Percentiles rank a stretch among this genome's conserved stretches.
These are phyloP conservation scores for Bos indicus DNA, from an alignment of 2,113 vertebrate genomes.

Conservation along the genomic window DNA sequence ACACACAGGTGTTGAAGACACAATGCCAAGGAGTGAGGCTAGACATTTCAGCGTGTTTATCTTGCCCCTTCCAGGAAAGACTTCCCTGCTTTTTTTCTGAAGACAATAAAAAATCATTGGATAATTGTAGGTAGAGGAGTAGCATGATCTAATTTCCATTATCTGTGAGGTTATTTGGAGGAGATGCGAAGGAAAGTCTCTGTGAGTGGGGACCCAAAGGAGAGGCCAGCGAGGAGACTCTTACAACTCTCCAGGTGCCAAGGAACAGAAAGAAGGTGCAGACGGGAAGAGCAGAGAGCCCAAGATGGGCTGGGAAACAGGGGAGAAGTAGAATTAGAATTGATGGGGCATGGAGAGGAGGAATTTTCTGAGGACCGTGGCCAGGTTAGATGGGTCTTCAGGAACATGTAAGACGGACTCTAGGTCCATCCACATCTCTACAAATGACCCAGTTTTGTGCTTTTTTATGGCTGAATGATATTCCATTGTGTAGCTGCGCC, in stretches of 20 bases:
- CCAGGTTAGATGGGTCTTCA: fast-evolving
- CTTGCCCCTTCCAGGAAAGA: neutral
- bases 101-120: neutral
- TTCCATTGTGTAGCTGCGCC: neutral
- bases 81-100: neutral
- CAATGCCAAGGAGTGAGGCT: neutral
- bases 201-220: neutral
- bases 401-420: neutral
- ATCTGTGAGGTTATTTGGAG: neutral
- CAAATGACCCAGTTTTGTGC: neutral
- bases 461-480: neutral
- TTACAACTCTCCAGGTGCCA: neutral
- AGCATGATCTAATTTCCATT: neutral
- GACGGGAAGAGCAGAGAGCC: neutral
- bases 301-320: neutral
- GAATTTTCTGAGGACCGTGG: neutral
- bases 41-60: neutral
- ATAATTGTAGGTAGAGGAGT: neutral
- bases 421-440: neutral
- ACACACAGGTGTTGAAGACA: neutral
- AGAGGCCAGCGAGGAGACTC: neutral
- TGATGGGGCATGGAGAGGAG: neutral
- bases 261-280: neutral
- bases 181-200: neutral
- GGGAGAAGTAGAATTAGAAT: neutral